These are phyloP conservation scores for Schlechtendalia chinensis DNA, from an alignment of 1,140 invertebrate genomes.

Conservation along the genomic window DNA sequence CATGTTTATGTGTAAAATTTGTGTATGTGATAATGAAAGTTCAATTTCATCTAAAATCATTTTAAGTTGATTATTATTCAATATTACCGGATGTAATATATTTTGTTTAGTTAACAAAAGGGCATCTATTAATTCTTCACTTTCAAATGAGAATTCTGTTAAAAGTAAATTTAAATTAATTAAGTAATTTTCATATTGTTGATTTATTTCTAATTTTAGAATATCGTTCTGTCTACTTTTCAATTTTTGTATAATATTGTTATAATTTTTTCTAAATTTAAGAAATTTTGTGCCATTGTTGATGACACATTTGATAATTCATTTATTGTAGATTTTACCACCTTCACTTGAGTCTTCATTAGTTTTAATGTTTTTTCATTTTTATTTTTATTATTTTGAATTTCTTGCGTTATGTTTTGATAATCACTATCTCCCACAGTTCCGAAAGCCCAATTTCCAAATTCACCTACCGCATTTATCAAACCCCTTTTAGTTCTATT, in stretches of 20 bases:
- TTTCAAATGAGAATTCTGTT: slow-evolving; percentile 5
- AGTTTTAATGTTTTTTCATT: not conserved
- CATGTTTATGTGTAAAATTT: not conserved
- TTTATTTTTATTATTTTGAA: not conserved
- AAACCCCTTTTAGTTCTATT: not conserved
- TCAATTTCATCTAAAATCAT: not conserved
- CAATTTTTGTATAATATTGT: not conserved
- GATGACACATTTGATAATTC: not conserved
- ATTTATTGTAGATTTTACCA: not conserved
- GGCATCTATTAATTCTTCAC: not conserved
- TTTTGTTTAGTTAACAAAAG: not conserved
- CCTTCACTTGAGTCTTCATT: not conserved
- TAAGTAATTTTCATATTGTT: not conserved
- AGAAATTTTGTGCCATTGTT: not conserved
- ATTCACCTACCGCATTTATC: not conserved
- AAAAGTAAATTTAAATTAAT: not conserved
- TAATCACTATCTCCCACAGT: not conserved
- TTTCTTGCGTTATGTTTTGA: not conserved
- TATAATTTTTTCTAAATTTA: not conserved
- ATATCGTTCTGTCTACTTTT: not conserved
- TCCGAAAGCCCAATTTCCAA: not conserved
- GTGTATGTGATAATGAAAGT: not conserved
- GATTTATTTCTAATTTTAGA: not conserved
- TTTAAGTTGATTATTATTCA: not conserved
- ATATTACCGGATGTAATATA: not conserved